Evolutionary conservation across 37 sponge, comb jelly and placozoan species (phyloP).

Genomic region (Spongilla lacustris): DNA sequence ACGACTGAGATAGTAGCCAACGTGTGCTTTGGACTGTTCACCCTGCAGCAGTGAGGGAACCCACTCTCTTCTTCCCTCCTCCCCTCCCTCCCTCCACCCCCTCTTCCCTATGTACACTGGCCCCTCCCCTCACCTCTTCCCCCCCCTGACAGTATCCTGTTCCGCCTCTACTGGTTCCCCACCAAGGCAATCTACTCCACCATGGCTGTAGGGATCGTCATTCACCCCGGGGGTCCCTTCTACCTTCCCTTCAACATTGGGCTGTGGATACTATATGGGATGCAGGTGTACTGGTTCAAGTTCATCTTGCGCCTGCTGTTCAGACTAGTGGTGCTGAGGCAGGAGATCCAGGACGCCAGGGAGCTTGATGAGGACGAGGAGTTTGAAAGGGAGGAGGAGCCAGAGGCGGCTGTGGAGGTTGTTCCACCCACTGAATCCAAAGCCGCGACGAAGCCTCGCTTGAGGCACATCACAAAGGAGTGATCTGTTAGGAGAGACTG

Average conservation of each 20-base stretch:
- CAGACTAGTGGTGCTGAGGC: neutral
- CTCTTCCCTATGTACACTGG: too few species aligned
- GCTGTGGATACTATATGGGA: constrained; percentile 60
- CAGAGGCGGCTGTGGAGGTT: too few species aligned
- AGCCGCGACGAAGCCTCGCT: too few species aligned
- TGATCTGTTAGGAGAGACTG: too few species aligned
- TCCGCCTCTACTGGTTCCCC: constrained; percentile 87
- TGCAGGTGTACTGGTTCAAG: constrained; percentile 48
- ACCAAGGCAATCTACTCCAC: constrained; percentile 76
- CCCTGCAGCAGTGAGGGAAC: constrained; percentile 9
- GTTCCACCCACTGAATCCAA: too few species aligned
- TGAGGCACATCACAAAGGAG: too few species aligned
- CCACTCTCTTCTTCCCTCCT: too few species aligned
- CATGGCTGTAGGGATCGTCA: constrained; percentile 31
- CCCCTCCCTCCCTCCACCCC: too few species aligned
- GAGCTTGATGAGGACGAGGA: constrained; percentile 14
- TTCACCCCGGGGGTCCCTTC: constrained; percentile 62
- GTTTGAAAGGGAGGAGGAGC: too few species aligned
- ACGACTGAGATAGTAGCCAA: constrained; percentile 9
- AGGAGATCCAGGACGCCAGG: constrained; percentile 15
- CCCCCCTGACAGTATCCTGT: constrained; percentile 49
- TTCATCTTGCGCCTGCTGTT: constrained; percentile 16
- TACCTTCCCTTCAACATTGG: constrained; percentile 69
- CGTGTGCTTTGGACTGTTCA: constrained; percentile 36
- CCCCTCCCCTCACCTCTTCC: too few species aligned